Evolutionary conservation across 2,113 vertebrate genomes (phyloP).

Genomic region (Corythornis madagascariensis): DNA sequence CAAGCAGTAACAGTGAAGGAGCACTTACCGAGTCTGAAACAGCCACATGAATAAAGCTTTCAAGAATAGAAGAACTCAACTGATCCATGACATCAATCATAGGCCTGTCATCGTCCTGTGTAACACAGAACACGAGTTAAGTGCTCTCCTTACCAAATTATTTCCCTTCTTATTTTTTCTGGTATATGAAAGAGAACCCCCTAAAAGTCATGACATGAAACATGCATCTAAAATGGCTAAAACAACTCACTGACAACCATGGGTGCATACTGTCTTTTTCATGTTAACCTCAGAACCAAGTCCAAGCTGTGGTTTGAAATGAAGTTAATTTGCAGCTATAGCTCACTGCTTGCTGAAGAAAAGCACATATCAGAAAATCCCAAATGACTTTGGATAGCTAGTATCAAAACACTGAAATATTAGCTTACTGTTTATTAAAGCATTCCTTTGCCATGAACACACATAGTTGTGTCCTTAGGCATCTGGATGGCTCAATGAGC

Average conservation of each 20-base stretch:
- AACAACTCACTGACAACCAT: neutral
- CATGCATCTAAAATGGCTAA: neutral
- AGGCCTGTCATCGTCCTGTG: slow-evolving; percentile 95
- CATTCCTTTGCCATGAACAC: slow-evolving; percentile 36
- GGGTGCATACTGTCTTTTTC: neutral
- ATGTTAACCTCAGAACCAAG: neutral
- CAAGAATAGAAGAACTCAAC: slow-evolving; percentile 93
- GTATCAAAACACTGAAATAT: slow-evolving; percentile 31
- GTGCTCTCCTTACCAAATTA: slow-evolving; percentile 1
- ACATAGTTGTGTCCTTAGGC: slow-evolving; percentile 50
- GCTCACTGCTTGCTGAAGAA: slow-evolving; percentile 15
- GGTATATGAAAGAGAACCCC: neutral
- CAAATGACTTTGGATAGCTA: neutral
- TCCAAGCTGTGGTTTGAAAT: neutral
- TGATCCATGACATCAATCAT: slow-evolving; percentile 99
- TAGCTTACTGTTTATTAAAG: slow-evolving; percentile 36
- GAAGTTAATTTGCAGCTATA: slow-evolving; percentile 28
- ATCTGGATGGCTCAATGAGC: slow-evolving; percentile 36
- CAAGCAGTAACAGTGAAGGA: neutral
- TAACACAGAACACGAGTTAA: neutral
- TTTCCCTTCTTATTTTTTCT: neutral
- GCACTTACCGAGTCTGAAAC: slow-evolving; percentile 92
- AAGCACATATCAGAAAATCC: slow-evolving; percentile 46
- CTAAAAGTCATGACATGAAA: neutral
- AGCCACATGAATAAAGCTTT: slow-evolving; percentile 96